Evolutionary conservation across 2,888 invertebrate species (phyloP).

Genomic region (Eupeodes latifasciatus): DNA sequence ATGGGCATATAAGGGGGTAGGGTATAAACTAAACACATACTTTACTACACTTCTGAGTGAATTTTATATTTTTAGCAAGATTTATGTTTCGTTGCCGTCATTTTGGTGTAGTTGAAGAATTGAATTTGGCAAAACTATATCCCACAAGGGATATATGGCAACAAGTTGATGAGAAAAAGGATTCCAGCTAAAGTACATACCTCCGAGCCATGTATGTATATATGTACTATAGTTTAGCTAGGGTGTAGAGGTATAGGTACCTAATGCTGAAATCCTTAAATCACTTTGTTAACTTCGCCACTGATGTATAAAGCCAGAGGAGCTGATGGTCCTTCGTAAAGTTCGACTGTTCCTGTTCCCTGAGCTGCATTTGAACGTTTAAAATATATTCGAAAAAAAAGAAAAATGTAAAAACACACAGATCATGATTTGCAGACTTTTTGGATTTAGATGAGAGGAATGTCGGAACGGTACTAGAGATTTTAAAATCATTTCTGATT

Average conservation of each 20-base stretch:
- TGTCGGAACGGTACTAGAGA: too few relatives aligned
- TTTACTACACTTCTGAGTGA: neutral
- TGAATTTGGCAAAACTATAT: constrained; percentile 9
- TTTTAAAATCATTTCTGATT: too few relatives aligned
- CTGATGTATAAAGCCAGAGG: neutral
- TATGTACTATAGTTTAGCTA: too few relatives aligned
- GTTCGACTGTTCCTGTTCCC: neutral
- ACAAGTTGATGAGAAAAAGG: constrained; percentile 2
- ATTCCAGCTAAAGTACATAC: neutral
- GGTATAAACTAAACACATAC: neutral
- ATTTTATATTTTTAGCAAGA: constrained; percentile 3
- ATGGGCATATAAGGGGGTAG: too few relatives aligned
- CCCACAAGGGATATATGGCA: neutral
- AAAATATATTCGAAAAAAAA: neutral
- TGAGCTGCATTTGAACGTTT: neutral
- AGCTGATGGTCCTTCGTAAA: neutral
- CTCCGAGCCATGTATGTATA: too few relatives aligned
- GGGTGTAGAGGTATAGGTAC: neutral
- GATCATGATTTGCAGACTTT: too few relatives aligned
- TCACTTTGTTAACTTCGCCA: constrained; percentile 4
- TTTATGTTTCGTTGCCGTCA: neutral
- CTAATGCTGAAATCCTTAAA: constrained; percentile 7
- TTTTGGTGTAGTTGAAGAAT: neutral
- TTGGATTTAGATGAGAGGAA: too few relatives aligned
- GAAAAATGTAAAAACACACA: too few relatives aligned